Base-by-base conservation (phyloP, 2,797 vertebrate species). In the Strix occidentalis region DNA sequence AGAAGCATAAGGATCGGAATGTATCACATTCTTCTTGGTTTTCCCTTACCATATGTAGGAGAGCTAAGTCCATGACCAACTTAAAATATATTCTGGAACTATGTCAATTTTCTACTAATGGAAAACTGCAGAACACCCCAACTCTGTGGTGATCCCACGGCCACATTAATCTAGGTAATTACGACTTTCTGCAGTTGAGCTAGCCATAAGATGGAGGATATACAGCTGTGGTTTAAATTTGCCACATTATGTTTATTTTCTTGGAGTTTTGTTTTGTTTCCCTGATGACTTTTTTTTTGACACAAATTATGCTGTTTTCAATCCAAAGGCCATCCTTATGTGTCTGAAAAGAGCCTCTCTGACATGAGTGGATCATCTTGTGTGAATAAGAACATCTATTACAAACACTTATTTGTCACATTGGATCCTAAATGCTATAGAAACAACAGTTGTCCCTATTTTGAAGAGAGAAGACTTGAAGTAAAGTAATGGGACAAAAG, bases 1-100 rank as follows among this genome's bases (percentile, higher is more conserved):
- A 78, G 86, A 95, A 81, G n/a, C 65, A 70, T 81, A 89, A 89
- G 63, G 76, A 91, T 87, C 37, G 7, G 96, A 95, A 96, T 63
- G 58, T 46, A 81, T 80, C 65, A 91, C 29, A 71, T 88, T 89
- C 35, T 91, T 90, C 84, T 68, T 94, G 78, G 35, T 23, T 87
- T 95, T 94, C 83, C 85, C 56, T 78, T 95, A 60, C 31, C 43
- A 43, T 90, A 66, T 60, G 72, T 81, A 87, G 19, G 51, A 81
- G 23, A 50, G 43, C 17, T 61, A 93, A 89, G 41, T 69, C 68
- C 37, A 81, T 11, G 41, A 48, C 18, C 19, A 71, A 41, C 29
- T 89, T 87, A 77, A 95, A 93, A 87, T 65, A 15, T 58, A 25
- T 83, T 90, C 84, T 95, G 90, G 81, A 93, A 70, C 29, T 92